Evolutionary conservation across 2,797 vertebrate genomes (phyloP), one percentile per base, ranked within the genome.

Genomic region (Ateles fusciceps): DNA sequence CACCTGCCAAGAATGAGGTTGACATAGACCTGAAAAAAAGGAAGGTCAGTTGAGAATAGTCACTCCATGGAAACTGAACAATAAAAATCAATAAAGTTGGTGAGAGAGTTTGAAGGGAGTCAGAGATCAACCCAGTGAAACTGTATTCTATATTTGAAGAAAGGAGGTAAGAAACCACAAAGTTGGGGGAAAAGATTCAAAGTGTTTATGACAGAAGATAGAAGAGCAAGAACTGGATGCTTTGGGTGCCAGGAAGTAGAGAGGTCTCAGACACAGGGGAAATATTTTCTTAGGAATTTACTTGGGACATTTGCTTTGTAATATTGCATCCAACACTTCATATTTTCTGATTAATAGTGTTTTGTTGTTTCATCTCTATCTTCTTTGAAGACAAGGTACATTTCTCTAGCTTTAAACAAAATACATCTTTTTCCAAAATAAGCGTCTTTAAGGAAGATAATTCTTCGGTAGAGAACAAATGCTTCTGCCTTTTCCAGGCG

Each of bases 351-450:
- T 88, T 68, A 94, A 55, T 12, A 84, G 2, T 76, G 2, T 81
- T 89, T 64, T 93, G 19, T 87, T 72, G 39, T 74, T 86, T 94
- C 30, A 7, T 72, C 59, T 84, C 89, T 57, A 7, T 28, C 4
- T 83, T 95, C 76, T 76, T 44, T 84, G 42, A 36, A 94, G 68
- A n/a, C 26, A 44, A 13, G 68, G 17, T 42, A 39, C 15, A 30
- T 96, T 97, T 89, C 36, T 94, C 92, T 94, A 81, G 59, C 5
- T 72, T 94, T 92, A n/a, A 17, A 26, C n/a, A 50, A 26, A 81
- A 89, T 21, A 30, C 68, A 14, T 30, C 57, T 22, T 50, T 74
- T 36, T 39, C 0, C n/a, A 94, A 93, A 92, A 52, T 24, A 79
- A 91, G 42, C 14, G 26, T 85, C 50, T 87, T 74, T 87, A 64